Conservation (phyloP, 2,888 invertebrate species). For the Scaptodrosophila latifasciaeformis region DNA sequence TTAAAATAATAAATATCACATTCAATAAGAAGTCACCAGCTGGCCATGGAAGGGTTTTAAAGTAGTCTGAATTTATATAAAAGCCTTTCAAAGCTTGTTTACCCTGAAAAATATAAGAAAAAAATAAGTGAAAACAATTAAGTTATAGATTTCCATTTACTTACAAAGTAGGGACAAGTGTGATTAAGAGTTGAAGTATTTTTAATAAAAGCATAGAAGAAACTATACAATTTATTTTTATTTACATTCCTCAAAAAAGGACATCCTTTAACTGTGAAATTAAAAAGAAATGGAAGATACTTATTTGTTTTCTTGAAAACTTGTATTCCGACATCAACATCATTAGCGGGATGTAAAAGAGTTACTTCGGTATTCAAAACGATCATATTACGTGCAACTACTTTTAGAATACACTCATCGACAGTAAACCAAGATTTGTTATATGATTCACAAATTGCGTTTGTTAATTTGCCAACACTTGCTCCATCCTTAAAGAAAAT, state of each 20-base stretch:
- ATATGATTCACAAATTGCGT: background rate
- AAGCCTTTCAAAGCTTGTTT: background rate
- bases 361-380: constrained; percentile 19
- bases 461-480: constrained; percentile 1
- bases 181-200: background rate
- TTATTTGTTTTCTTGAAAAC: background rate
- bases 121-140: no score
- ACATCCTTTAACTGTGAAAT: background rate
- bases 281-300: background rate
- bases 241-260: background rate
- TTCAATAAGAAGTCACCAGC: constrained; percentile 6
- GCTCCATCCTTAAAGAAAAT: no score
- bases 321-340: background rate
- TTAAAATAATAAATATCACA: no score
- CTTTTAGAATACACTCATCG: no score
- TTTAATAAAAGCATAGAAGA: background rate
- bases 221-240: background rate
- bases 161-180: background rate
- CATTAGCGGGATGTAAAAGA: constrained; percentile 11
- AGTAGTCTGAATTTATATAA: background rate
- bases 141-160: background rate
- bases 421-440: no score
- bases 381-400: constrained; percentile 17
- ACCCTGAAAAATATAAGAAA: background rate
- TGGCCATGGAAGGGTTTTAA: constrained; percentile 10